Conservation (phyloP, 2,797 vertebrate genomes). For the Sciurus vulgaris region DNA sequence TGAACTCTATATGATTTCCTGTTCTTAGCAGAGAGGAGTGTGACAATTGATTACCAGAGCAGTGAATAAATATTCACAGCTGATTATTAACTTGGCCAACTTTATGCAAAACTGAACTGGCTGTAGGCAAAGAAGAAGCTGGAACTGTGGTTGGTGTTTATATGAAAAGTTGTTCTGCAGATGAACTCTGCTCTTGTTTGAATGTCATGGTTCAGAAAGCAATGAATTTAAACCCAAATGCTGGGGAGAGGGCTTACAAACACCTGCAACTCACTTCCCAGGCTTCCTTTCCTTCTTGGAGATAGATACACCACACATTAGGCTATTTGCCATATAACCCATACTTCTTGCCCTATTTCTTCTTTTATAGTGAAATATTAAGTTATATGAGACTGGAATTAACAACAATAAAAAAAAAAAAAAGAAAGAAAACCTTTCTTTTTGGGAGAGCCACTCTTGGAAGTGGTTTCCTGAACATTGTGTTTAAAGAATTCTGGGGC, state of each 20-base stretch:
- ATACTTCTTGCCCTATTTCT: not conserved
- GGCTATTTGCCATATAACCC: not conserved
- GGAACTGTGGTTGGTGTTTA: conserved; percentile 44
- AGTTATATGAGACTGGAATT: not conserved
- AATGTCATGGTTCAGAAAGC: conserved; percentile 49
- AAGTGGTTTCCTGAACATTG: not conserved
- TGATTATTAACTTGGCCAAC: conserved; percentile 81
- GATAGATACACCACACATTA: not conserved
- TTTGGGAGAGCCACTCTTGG: not conserved
- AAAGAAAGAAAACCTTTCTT: not conserved
- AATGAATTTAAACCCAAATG: not conserved
- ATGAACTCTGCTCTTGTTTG: conserved; percentile 50
- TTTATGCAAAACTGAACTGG: conserved; percentile 65
- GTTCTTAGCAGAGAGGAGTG: conserved; percentile 67
- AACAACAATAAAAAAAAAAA: not conserved
- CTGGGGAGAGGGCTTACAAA: not conserved
- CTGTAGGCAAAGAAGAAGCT: conserved; percentile 9
- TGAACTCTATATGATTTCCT: conserved; percentile 79
- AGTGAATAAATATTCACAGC: conserved; percentile 78
- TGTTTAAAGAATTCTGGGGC: conserved; percentile 17
- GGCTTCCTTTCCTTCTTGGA: not conserved
- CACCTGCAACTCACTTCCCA: not conserved
- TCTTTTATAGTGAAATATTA: conserved; percentile 17
- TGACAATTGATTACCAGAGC: conserved; percentile 80
- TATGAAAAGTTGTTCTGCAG: conserved; percentile 8